Evolutionary conservation across 2,113 vertebrate species (phyloP).

Genomic region (Bolborhynchus lineola): DNA sequence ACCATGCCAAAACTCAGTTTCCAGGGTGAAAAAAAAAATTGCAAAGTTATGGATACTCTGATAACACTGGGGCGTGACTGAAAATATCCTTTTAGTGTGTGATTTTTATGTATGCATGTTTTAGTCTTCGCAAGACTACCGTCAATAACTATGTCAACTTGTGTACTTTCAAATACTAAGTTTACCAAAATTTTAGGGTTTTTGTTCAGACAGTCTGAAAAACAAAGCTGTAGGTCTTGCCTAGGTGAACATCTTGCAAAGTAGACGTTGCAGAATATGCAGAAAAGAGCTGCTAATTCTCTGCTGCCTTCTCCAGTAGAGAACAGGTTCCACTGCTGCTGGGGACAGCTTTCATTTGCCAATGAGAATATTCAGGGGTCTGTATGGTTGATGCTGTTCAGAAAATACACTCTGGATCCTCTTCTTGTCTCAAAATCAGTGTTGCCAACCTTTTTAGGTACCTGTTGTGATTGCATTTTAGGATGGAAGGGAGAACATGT

Average conservation of each 20-base stretch:
- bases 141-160: background rate
- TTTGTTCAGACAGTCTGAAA: background rate
- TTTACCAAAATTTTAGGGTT: background rate
- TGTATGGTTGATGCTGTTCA: background rate
- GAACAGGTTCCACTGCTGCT: background rate
- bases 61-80: background rate
- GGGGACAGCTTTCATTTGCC: background rate
- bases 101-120: background rate
- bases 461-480: background rate
- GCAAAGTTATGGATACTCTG: background rate
- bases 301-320: background rate
- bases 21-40: background rate
- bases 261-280: background rate
- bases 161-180: background rate
- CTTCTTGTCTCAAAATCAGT: background rate
- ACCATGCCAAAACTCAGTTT: background rate
- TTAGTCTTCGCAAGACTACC: background rate
- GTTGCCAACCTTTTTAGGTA: background rate
- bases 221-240: background rate
- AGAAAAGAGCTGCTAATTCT: background rate
- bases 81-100: background rate
- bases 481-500: background rate
- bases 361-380: background rate
- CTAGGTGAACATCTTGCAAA: background rate
- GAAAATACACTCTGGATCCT: background rate